Evolutionary conservation across 2,113 vertebrate genomes (phyloP), one percentile per base, ranked within the genome.

Genomic region (Melierax canorus): DNA sequence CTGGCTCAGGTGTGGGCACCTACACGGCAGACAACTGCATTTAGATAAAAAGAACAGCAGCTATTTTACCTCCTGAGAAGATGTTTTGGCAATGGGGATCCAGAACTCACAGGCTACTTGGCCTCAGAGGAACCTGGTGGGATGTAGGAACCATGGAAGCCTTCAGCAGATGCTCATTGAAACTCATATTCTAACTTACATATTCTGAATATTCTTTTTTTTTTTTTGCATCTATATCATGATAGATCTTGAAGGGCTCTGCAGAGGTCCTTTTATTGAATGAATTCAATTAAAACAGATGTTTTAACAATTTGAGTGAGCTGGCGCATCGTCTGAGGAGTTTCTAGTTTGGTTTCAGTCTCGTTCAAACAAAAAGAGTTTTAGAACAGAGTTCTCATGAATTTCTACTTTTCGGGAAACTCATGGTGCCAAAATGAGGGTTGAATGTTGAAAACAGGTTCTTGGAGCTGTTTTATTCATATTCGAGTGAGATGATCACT

Each of bases 1-100:
- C 13, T 64, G 39, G 22, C 20, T 60, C 36, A 68, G 26, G 5
- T 67, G 34, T 56, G 62, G 39, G 39, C 30, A 73, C 18, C 17
- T 64, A 26, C 12, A 14, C 0, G 0, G 15, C 48, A 63, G 34
- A 30, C 22, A 48, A 46, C 15, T 51, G 26, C 6, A 64, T 76
- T 88, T 66, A 73, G 26, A 69, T 64, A 38, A 38, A 43, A 85
- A n/a, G 7, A 84, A 7, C 27, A 83, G 10, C 19, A 73, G 6
- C 6, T 39, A 13, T 92, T 92, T 79, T 69, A 27, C 30, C 45
- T 64, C 30, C 58, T 62, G 26, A 60, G 29, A 76, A 82, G n/a
- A 51, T 9, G 6, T 46, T 90, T 95, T 48, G 32, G 9, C 17
- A 41, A 7, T 26, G 41, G 8, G 19, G 3, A 67, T 74, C 41